Percentiles rank a stretch among this genome's conserved stretches.
Conservation (phyloP, 2,888 invertebrate species). For the Labia minor region DNA sequence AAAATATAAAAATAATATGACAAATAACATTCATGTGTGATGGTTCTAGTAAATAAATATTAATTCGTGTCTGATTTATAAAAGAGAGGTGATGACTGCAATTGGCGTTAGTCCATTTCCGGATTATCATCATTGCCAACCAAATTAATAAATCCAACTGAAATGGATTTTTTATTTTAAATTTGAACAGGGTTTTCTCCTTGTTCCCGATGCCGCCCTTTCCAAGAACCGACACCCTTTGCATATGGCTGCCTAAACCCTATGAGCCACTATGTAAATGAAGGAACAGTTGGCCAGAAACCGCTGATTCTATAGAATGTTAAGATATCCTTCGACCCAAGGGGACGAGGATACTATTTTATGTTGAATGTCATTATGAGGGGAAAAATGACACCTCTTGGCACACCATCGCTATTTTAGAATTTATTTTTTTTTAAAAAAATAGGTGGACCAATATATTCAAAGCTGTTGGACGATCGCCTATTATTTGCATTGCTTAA, state of each 20-base stretch:
- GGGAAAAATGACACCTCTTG: not conserved
- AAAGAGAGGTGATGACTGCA: not conserved
- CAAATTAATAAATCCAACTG: not conserved
- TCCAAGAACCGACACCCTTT: no score
- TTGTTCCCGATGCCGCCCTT: no score
- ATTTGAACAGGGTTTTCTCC: not conserved
- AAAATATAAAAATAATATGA: no score
- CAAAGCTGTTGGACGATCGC: not conserved
- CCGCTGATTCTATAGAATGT: not conserved
- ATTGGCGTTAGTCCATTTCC: not conserved
- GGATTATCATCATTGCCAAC: not conserved
- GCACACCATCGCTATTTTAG: not conserved
- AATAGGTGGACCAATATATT: not conserved
- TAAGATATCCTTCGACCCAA: not conserved
- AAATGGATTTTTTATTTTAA: not conserved
- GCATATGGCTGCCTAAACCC: not conserved
- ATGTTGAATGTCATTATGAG: not conserved
- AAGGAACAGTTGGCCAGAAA: not conserved
- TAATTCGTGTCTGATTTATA: no score
- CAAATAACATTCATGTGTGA: no score
- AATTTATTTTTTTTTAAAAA: no score
- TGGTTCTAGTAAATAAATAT: no score
- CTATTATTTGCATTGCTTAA: conserved; percentile 1
- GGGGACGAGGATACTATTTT: not conserved
- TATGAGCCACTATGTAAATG: conserved; percentile 7